phyloP scores from a whole-genome alignment of 2,888 invertebrate genomes.

The Drosophila pullipes region DNA sequence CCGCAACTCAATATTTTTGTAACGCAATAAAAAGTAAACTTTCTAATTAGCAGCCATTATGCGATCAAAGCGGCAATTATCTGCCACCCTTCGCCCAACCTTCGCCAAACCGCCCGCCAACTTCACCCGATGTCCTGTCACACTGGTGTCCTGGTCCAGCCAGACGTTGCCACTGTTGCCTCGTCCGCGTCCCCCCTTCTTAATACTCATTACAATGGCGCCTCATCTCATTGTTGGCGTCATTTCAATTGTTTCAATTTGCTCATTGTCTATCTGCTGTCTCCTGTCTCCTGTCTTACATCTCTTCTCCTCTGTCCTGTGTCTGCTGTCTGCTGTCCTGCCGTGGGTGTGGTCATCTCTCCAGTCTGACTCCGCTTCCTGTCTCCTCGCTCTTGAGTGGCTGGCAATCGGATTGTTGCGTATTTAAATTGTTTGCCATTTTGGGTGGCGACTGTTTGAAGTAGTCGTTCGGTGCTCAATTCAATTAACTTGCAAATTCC shows the following conservation, averaged over 20 bases:
- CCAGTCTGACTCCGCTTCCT: slow-evolving; percentile 2
- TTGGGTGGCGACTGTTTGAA: slow-evolving; percentile 27
- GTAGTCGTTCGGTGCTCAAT: slow-evolving; percentile 35
- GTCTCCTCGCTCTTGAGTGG: slow-evolving; percentile 31
- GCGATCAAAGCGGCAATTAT: slow-evolving; percentile 84
- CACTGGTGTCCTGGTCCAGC: background rate
- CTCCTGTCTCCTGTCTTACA: no score
- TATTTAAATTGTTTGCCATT: slow-evolving; percentile 51
- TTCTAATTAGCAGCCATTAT: slow-evolving; percentile 84
- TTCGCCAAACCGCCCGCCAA: background rate
- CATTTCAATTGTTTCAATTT: slow-evolving; percentile 65
- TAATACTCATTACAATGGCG: slow-evolving; percentile 19
- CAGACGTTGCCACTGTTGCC: background rate
- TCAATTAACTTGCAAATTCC: slow-evolving; percentile 55
- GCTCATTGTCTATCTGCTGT: slow-evolving; percentile 14
- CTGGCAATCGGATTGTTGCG: slow-evolving; percentile 50
- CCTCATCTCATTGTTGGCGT: slow-evolving; percentile 39
- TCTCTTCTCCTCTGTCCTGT: background rate
- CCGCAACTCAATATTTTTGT: slow-evolving; percentile 57
- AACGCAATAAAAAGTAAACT: slow-evolving; percentile 71
- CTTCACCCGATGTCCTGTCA: background rate
- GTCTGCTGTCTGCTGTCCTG: slow-evolving; percentile 11
- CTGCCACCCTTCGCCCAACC: slow-evolving; percentile 9
- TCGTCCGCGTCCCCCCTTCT: background rate
- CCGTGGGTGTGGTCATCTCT: background rate